phyloP scores from a whole-genome alignment of 2,113 vertebrate genomes.

The Salvelinus namaycush region DNA sequence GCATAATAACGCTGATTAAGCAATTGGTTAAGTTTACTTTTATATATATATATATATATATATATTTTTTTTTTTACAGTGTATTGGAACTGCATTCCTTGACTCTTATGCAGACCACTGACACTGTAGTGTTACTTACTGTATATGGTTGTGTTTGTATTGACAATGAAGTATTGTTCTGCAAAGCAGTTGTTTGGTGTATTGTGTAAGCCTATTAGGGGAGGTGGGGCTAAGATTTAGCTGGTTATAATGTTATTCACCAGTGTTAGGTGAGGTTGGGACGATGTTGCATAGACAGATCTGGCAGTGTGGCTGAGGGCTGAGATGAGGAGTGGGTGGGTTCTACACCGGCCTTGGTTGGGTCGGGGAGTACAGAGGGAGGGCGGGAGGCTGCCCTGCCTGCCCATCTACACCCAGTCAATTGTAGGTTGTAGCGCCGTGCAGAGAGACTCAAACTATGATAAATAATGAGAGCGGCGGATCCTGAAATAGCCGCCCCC shows the following conservation, averaged over 20 bases:
- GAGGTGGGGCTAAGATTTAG: too few species aligned
- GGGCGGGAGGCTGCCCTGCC: background rate
- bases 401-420: slow-evolving; percentile 61
- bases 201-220: background rate
- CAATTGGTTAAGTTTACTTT: too few species aligned
- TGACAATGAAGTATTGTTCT: too few species aligned
- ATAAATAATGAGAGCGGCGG: slow-evolving; percentile 79
- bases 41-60: too few species aligned
- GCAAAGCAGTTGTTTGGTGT: background rate
- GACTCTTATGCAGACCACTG: too few species aligned
- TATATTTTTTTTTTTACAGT: too few species aligned
- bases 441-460: slow-evolving; percentile 71
- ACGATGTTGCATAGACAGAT: too few species aligned
- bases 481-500: slow-evolving; percentile 76
- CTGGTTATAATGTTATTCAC: too few species aligned
- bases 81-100: background rate
- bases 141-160: too few species aligned
- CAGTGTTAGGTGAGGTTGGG: too few species aligned
- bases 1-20: too few species aligned
- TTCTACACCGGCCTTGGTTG: slow-evolving; percentile 5
- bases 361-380: slow-evolving; percentile 24
- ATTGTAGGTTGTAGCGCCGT: slow-evolving; percentile 74
- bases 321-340: slow-evolving; percentile 11
- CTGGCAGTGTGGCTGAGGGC: slow-evolving; percentile 1
- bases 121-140: too few species aligned